Conservation (phyloP, 2,888 invertebrate genomes). For the Yponomeuta evonymella region DNA sequence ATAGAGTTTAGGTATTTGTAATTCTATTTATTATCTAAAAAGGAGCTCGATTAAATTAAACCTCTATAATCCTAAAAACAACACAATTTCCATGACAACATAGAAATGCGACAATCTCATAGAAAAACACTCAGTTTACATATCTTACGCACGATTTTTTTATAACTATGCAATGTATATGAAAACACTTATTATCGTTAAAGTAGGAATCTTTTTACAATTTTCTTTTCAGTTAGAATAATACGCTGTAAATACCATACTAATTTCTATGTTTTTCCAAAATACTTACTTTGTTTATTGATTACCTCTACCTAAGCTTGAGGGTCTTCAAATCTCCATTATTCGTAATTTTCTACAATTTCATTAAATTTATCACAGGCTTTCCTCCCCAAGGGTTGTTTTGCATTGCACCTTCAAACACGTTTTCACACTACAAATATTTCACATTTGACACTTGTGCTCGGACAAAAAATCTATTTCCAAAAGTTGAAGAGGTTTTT, state of each 20-base stretch:
- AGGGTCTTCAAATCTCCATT: not conserved
- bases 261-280: slow-evolving; percentile 19
- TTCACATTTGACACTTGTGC: no score
- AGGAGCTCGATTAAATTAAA: not conserved
- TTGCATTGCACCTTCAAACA: slow-evolving; percentile 56
- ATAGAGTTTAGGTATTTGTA: no score
- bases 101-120: slow-evolving; percentile 42
- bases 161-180: slow-evolving; percentile 41
- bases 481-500: no score
- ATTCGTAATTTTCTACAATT: slow-evolving; percentile 43
- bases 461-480: no score
- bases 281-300: not conserved
- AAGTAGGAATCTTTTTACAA: slow-evolving; percentile 34
- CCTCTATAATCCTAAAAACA: not conserved
- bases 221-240: slow-evolving; percentile 29
- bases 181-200: slow-evolving; percentile 53
- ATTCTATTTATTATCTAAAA: no score
- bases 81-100: slow-evolving; percentile 15
- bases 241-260: slow-evolving; percentile 43
- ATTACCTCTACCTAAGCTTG: not conserved
- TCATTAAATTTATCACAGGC: slow-evolving; percentile 68
- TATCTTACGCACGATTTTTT: slow-evolving; percentile 29
- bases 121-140: slow-evolving; percentile 46
- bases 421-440: not conserved
- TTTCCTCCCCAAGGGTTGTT: slow-evolving; percentile 53